These are phyloP conservation scores for Podotricha telesiphe DNA, from an alignment of 2,888 invertebrate species.

Conservation along the genomic window DNA sequence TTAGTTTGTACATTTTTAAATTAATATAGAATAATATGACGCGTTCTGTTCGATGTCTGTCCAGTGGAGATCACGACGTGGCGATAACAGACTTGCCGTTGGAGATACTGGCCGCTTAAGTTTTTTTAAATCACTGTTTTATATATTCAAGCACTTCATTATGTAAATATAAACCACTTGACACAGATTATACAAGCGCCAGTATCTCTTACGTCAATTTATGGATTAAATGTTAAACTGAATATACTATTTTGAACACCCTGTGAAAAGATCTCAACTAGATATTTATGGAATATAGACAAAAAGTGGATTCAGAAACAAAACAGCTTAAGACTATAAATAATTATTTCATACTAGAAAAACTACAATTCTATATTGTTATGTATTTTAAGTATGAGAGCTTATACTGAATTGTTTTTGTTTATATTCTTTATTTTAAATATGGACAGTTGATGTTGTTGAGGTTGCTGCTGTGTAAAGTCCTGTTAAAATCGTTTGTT, in stretches of 20 bases:
- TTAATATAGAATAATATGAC: conserved; percentile 67
- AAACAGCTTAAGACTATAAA: background rate
- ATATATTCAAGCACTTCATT: conserved; percentile 24
- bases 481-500: conserved; percentile 59
- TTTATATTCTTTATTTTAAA: conserved; percentile 43
- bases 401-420: background rate
- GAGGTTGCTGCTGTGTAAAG: conserved; percentile 79
- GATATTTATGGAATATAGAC: conserved; percentile 51
- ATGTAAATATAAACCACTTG: conserved; percentile 20
- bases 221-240: conserved; percentile 48
- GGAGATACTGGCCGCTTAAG: conserved; percentile 8
- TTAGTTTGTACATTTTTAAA: conserved; percentile 79
- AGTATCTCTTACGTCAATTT: conserved; percentile 53
- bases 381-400: background rate
- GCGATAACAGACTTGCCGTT: conserved; percentile 37
- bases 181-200: conserved; percentile 33
- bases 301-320: background rate
- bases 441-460: conserved; percentile 65
- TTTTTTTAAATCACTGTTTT: conserved; percentile 6
- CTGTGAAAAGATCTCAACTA: conserved; percentile 72
- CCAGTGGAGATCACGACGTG: conserved; percentile 52
- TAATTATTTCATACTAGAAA: too few relatives aligned
- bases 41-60: conserved; percentile 66
- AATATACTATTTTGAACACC: conserved; percentile 58
- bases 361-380: background rate